These are phyloP conservation scores for Drosophila malerkotliana DNA, from an alignment of 1,140 invertebrate species.

Conservation along the genomic window DNA sequence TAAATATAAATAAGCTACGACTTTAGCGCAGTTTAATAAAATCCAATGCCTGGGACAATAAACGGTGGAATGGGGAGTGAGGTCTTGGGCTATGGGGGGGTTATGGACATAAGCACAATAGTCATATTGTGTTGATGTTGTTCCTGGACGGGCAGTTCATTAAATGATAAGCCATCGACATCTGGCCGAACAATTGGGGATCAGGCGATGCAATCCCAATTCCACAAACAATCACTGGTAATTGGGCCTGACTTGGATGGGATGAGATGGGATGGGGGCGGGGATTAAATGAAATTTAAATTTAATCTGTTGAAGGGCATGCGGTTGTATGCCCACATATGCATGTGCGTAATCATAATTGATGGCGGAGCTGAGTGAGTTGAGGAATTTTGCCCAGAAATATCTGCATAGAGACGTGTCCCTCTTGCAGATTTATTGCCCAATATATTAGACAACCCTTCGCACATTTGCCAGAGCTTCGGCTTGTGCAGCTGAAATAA, in stretches of 20 bases:
- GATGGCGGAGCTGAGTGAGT: conserved; percentile 31
- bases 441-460: conserved; percentile 36
- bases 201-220: conserved; percentile 31
- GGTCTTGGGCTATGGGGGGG: no score
- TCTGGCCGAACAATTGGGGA: conserved; percentile 49
- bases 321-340: background rate
- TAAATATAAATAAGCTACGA: conserved; percentile 57
- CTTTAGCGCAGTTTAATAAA: conserved; percentile 26
- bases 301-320: background rate
- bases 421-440: conserved; percentile 37
- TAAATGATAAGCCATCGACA: conserved; percentile 77
- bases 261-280: background rate
- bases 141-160: conserved; percentile 55
- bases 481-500: conserved; percentile 20
- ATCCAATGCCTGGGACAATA: conserved; percentile 11
- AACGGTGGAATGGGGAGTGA: background rate
- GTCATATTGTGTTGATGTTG: conserved; percentile 41
- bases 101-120: conserved; percentile 17
- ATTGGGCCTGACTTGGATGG: conserved; percentile 13
- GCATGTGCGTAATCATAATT: conserved; percentile 26
- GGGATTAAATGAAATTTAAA: conserved; percentile 4
- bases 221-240: conserved; percentile 35
- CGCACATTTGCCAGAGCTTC: conserved; percentile 10
- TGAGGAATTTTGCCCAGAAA: background rate
- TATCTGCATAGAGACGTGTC: conserved; percentile 39